These are phyloP conservation scores for Tetranychus piercei DNA, from an alignment of 2,888 invertebrate species.

Conservation along the genomic window DNA sequence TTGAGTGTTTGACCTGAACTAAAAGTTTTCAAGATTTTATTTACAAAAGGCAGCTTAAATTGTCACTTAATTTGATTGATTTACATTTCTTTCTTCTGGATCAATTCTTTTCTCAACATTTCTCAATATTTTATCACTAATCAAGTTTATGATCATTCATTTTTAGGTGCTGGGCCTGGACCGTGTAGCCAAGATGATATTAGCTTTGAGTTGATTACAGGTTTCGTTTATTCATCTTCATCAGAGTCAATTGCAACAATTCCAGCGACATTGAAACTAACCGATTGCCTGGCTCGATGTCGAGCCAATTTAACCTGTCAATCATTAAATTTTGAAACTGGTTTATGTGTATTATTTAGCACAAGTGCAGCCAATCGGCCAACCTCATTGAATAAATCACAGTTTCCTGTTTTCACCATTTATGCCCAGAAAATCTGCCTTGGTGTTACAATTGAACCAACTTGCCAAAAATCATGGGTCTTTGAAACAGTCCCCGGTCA, in stretches of 20 bases:
- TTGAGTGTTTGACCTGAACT: too few species aligned
- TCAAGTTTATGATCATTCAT: constrained; percentile 8
- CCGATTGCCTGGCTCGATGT: constrained; percentile 70
- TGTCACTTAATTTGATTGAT: too few species aligned
- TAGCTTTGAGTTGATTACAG: constrained; percentile 65
- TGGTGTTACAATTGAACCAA: constrained; percentile 30
- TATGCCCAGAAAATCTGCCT: constrained; percentile 86
- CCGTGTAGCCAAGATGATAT: constrained; percentile 20
- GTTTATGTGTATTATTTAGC: constrained; percentile 73
- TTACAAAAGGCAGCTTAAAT: too few species aligned
- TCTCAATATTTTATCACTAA: background rate
- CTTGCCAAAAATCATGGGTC: constrained; percentile 74
- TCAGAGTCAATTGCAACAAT: constrained; percentile 69
- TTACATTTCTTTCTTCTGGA: too few species aligned
- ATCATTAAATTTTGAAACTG: constrained; percentile 84
- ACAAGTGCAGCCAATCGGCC: constrained; percentile 53
- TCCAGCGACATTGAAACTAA: constrained; percentile 76
- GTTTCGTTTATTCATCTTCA: constrained; percentile 80
- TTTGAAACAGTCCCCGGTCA: constrained; percentile 78
- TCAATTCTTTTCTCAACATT: too few species aligned
- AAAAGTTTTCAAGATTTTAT: too few species aligned
- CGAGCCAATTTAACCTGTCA: constrained; percentile 72
- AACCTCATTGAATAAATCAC: constrained; percentile 74
- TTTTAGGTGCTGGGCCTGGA: background rate
- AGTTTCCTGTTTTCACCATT: constrained; percentile 86